phyloP scores from a whole-genome alignment of 2,888 invertebrate genomes.

The Caenorhabditis virilis region DNA sequence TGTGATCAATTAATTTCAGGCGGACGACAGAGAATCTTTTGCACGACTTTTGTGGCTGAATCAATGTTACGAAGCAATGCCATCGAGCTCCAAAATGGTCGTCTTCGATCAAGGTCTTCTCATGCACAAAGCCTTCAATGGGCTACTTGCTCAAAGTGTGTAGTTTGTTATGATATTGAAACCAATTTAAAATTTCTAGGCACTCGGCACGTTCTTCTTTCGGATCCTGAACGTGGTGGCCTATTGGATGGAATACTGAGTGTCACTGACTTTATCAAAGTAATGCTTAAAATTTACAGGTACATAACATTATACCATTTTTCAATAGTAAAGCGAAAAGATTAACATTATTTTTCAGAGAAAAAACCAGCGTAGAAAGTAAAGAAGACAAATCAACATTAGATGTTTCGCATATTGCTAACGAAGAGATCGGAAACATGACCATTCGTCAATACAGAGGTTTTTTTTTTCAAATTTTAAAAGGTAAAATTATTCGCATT shows the following conservation, averaged over 20 bases:
- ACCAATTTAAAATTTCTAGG: constrained; percentile 17
- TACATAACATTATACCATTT: too few species aligned
- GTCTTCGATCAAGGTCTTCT: constrained; percentile 96
- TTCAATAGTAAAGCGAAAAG: too few species aligned
- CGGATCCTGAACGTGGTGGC: constrained; percentile 38
- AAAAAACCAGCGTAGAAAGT: constrained; percentile 22
- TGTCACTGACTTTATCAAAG: constrained; percentile 98
- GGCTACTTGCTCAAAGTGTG: constrained; percentile 85
- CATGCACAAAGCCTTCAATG: constrained; percentile 97
- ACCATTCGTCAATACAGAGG: constrained; percentile 50
- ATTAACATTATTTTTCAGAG: constrained; percentile 26
- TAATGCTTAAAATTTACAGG: constrained; percentile 74
- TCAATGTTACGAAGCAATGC: constrained; percentile 98
- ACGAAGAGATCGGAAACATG: constrained; percentile 52
- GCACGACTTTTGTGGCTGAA: constrained; percentile 90
- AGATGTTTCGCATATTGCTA: constrained; percentile 37
- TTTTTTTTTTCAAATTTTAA: constrained; percentile 6
- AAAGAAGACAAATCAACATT: constrained; percentile 7
- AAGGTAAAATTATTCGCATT: neutral
- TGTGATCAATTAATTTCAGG: too few species aligned
- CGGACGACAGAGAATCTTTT: constrained; percentile 37
- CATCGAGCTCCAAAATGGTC: constrained; percentile 96
- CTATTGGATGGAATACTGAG: constrained; percentile 80
- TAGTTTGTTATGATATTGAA: neutral
- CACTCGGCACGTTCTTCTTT: constrained; percentile 57